Evolutionary conservation across 2,888 invertebrate species (phyloP).

Genomic region (Sussaba pulchella): DNA sequence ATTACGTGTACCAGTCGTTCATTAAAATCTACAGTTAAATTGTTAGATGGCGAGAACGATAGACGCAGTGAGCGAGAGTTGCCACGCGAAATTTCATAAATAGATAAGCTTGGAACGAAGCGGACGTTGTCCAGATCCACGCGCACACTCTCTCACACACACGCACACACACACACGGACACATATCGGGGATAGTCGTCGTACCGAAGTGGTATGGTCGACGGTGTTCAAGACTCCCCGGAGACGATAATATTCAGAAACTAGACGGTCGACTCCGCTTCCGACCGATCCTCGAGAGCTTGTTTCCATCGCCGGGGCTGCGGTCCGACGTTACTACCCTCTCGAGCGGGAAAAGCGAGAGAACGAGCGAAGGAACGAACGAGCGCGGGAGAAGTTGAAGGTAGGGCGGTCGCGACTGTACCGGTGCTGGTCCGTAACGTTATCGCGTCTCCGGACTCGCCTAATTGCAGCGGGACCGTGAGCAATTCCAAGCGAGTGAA

Average conservation of each 20-base stretch:
- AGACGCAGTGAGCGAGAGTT: not conserved
- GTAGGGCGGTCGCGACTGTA: conserved; percentile 1
- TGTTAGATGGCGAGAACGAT: not conserved
- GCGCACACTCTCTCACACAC: not conserved
- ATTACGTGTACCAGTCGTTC: no score
- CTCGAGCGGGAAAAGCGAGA: conserved; percentile 1
- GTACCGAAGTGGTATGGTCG: conserved; percentile 24
- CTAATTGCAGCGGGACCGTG: conserved; percentile 63
- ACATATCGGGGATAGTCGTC: not conserved
- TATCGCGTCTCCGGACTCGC: conserved; percentile 62
- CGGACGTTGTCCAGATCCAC: conserved; percentile 35
- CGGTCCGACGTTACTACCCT: conserved; percentile 37
- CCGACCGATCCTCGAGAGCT: conserved; percentile 49
- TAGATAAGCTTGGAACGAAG: conserved; percentile 31
- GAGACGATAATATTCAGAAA: conserved; percentile 64
- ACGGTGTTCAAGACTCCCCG: conserved; percentile 50
- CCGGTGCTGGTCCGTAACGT: conserved; percentile 44
- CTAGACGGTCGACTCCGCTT: conserved; percentile 55
- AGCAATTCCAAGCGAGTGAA: conserved; percentile 54
- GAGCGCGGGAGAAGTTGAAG: conserved; percentile 16
- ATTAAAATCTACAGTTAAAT: not conserved
- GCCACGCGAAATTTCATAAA: conserved; percentile 29
- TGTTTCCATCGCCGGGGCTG: conserved; percentile 55
- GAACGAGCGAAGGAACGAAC: not conserved
- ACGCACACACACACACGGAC: not conserved